These are phyloP conservation scores for Rhingia campestris DNA, from an alignment of 2,888 invertebrate species.

Conservation along the genomic window DNA sequence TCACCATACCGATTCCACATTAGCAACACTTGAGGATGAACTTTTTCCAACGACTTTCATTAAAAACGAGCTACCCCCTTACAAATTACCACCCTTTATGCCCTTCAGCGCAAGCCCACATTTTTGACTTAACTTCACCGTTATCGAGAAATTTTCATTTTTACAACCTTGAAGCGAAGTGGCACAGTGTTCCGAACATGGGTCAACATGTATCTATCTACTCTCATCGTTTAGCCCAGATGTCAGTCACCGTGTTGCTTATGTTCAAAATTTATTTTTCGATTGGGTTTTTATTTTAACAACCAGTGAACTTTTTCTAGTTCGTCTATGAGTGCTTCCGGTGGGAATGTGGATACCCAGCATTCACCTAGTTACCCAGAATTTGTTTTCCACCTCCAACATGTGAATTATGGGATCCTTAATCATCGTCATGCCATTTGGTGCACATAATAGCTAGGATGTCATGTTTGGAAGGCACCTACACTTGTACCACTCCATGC, in stretches of 20 bases:
- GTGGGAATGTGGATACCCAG: slow-evolving; percentile 2
- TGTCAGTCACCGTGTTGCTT: slow-evolving; percentile 34
- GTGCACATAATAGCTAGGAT: slow-evolving; percentile 50
- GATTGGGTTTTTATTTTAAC: neutral
- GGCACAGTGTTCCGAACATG: too few species aligned
- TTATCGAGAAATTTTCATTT: too few species aligned
- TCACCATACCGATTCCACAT: too few species aligned
- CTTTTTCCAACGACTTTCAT: too few species aligned
- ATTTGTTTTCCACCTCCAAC: slow-evolving; percentile 28
- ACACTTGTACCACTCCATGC: slow-evolving; percentile 44
- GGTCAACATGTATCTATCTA: too few species aligned
- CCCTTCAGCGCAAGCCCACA: too few species aligned
- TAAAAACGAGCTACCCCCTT: too few species aligned
- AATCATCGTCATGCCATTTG: slow-evolving; percentile 72
- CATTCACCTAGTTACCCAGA: slow-evolving; percentile 56
- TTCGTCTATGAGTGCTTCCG: neutral
- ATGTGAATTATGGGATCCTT: slow-evolving; percentile 65
- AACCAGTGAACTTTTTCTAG: slow-evolving; percentile 5
- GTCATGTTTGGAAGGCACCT: slow-evolving; percentile 57
- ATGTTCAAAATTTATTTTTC: too few species aligned
- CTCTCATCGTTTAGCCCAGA: neutral
- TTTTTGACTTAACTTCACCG: too few species aligned
- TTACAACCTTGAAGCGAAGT: too few species aligned
- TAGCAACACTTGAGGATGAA: too few species aligned
- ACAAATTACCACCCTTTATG: too few species aligned